Evolutionary conservation across 2,113 vertebrate species (phyloP).

Genomic region (Raphicerus campestris): DNA sequence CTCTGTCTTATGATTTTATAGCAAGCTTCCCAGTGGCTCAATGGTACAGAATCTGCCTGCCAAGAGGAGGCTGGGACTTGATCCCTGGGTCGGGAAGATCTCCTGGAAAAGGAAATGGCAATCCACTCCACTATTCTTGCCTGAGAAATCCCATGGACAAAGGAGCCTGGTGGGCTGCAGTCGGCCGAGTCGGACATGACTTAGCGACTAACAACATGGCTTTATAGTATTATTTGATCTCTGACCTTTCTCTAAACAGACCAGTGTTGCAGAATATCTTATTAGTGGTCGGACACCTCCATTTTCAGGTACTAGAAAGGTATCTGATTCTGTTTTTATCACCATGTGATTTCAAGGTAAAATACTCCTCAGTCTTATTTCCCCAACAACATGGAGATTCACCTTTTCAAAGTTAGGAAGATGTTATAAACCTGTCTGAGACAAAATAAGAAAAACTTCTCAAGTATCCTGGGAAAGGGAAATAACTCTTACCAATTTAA

Average conservation of each 20-base stretch:
- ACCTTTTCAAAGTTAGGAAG: not conserved
- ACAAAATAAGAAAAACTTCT: not conserved
- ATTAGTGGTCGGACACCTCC: not conserved
- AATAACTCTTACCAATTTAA: not conserved
- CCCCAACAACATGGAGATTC: not conserved
- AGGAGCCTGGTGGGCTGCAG: not conserved
- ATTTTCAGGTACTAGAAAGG: not conserved
- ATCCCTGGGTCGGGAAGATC: not conserved
- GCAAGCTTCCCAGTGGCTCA: not conserved
- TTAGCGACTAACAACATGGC: not conserved
- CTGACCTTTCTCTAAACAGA: slow-evolving; percentile 5
- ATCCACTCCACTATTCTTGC: not conserved
- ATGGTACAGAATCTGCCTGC: not conserved
- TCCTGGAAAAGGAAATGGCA: not conserved
- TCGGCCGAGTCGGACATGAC: not conserved
- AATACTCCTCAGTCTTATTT: not conserved
- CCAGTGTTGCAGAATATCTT: not conserved
- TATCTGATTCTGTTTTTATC: not conserved
- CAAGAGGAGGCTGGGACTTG: not conserved
- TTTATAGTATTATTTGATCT: not conserved
- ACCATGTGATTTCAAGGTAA: not conserved
- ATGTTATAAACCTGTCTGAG: not conserved
- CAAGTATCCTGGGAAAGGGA: not conserved
- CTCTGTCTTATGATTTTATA: not conserved
- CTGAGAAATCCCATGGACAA: not conserved